Percentiles rank a stretch among this genome's conserved stretches.
phyloP scores from a whole-genome alignment of 2,888 invertebrate species.

The Petrophora chlorosata region DNA sequence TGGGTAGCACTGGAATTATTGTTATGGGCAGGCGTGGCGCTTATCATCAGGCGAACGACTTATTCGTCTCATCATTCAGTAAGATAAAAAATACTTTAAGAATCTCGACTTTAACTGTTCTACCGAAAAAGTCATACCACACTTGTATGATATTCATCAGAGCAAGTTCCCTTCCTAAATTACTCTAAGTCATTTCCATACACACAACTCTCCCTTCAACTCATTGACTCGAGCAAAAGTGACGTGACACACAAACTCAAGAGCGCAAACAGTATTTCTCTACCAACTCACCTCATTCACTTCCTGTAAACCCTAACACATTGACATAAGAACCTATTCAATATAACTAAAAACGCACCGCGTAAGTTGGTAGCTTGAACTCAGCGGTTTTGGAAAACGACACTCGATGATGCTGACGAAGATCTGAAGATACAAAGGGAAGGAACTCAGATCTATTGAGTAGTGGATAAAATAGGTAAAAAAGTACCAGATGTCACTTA shows the following conservation, averaged over 20 bases:
- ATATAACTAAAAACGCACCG: background rate
- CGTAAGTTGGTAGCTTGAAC: slow-evolving; percentile 2
- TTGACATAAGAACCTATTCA: slow-evolving; percentile 31
- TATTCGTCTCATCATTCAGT: too few relatives aligned
- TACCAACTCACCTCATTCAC: slow-evolving; percentile 24
- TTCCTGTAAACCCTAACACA: slow-evolving; percentile 19
- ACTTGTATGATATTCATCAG: background rate
- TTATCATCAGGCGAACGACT: too few relatives aligned
- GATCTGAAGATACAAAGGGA: slow-evolving; percentile 45
- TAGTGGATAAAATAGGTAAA: background rate
- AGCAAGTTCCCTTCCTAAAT: background rate
- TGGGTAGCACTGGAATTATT: too few relatives aligned
- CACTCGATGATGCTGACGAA: slow-evolving; percentile 45
- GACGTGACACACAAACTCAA: slow-evolving; percentile 54
- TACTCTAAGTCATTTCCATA: slow-evolving; percentile 14
- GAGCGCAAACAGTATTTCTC: slow-evolving; percentile 49
- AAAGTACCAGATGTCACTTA: background rate
- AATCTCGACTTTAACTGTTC: too few relatives aligned
- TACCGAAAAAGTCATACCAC: too few relatives aligned
- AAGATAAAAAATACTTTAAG: too few relatives aligned
- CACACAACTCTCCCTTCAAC: slow-evolving; percentile 37
- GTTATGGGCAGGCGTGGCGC: too few relatives aligned
- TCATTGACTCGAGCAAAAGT: slow-evolving; percentile 44
- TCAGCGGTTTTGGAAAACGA: slow-evolving; percentile 57
- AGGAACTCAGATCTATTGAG: slow-evolving; percentile 8